phyloP scores from a whole-genome alignment of 2,113 vertebrate genomes.

The Datnioides undecimradiatus region DNA sequence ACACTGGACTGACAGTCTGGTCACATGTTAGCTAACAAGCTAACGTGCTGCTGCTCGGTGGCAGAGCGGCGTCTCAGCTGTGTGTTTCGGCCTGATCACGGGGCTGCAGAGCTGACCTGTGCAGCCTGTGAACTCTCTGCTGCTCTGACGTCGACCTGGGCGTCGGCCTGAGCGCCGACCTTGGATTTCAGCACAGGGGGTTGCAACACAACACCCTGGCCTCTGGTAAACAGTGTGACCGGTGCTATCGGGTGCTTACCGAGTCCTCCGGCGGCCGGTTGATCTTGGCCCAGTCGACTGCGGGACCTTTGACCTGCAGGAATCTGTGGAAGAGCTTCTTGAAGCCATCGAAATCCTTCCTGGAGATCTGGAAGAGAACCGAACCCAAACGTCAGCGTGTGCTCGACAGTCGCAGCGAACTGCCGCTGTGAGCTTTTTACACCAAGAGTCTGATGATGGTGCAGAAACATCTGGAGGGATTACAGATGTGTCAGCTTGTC shows the following conservation, averaged over 20 bases:
- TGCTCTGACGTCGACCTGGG: neutral
- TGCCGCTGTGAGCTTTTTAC: neutral
- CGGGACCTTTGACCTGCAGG: slow-evolving; percentile 95
- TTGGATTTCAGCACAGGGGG: neutral
- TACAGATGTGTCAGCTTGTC: too few relatives aligned
- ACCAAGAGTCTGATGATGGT: neutral
- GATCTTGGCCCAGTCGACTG: slow-evolving; percentile 96
- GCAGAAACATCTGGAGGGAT: too few relatives aligned
- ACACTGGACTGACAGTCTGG: too few relatives aligned
- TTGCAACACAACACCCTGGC: neutral
- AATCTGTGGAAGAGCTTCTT: slow-evolving; percentile 97
- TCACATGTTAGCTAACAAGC: too few relatives aligned
- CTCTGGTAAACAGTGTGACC: neutral
- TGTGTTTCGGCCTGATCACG: too few relatives aligned
- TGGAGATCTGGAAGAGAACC: slow-evolving; percentile 86
- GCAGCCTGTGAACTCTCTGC: neutral
- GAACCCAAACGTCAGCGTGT: neutral
- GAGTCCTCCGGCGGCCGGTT: slow-evolving; percentile 95
- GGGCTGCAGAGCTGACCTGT: too few relatives aligned
- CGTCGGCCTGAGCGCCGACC: neutral
- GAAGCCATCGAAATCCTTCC: slow-evolving; percentile 96
- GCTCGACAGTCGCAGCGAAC: neutral
- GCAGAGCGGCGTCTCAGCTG: too few relatives aligned
- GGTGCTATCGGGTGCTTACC: slow-evolving; percentile 82
- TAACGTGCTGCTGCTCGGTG: too few relatives aligned